Conservation (phyloP, 2,888 invertebrate genomes). For the Latheticus oryzae region DNA sequence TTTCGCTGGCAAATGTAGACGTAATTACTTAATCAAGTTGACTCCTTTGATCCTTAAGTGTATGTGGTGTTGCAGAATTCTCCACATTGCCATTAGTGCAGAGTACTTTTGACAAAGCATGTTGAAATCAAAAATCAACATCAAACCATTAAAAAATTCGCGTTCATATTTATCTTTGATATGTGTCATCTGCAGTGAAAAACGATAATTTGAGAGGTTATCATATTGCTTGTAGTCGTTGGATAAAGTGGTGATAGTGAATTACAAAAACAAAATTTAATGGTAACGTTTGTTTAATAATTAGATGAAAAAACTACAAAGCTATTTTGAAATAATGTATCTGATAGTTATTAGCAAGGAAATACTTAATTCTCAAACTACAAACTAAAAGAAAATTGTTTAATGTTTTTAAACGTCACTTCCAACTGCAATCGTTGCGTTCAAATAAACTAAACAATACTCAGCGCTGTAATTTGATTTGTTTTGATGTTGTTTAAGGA, state of each 20-base stretch:
- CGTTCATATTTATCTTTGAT: slow-evolving; percentile 31
- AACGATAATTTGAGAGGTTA: slow-evolving; percentile 39
- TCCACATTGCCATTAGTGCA: slow-evolving; percentile 16
- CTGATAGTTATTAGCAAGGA: no score
- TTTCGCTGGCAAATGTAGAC: slow-evolving; percentile 20
- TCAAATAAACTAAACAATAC: no score
- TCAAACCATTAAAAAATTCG: slow-evolving; percentile 26
- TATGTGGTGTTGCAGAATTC: slow-evolving; percentile 6
- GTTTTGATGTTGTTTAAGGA: no score
- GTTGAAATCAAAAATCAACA: slow-evolving; percentile 28
- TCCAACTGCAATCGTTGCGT: no score
- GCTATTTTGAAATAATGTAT: no score
- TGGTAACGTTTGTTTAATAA: no score
- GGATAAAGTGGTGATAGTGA: slow-evolving; percentile 31
- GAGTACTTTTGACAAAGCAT: slow-evolving; percentile 13
- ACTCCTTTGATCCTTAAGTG: slow-evolving; percentile 29
- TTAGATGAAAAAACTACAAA: no score
- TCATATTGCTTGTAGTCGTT: slow-evolving; percentile 23
- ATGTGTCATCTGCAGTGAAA: slow-evolving; percentile 37
- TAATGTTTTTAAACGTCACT: no score
- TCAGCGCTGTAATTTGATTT: no score
- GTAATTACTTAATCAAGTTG: slow-evolving; percentile 23
- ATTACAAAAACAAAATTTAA: slow-evolving; percentile 26
- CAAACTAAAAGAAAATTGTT: no score
- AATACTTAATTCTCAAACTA: no score